Percentiles rank a stretch among this genome's conserved stretches.
Conservation (phyloP, 30 jellyfish, hydroid and myxozoan species). For the Pelagia noctiluca region DNA sequence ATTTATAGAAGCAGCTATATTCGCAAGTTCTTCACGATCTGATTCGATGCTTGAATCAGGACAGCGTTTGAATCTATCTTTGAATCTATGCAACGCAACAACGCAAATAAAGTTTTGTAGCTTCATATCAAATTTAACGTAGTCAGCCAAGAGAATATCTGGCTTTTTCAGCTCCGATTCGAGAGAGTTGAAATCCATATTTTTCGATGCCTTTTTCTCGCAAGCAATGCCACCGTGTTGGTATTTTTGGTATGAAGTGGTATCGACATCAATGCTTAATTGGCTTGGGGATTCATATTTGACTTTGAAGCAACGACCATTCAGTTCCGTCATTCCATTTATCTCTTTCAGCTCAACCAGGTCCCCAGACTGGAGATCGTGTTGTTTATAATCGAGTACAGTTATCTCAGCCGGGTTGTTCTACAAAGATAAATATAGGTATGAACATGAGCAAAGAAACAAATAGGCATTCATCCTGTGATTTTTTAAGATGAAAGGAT, state of each 20-base stretch:
- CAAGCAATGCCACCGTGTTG: conserved; percentile 83
- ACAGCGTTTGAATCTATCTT: neutral
- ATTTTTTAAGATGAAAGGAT: no score
- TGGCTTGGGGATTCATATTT: conserved; percentile 56
- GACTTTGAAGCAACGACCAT: conserved; percentile 48
- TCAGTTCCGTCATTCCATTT: conserved; percentile 84
- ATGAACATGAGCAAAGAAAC: no score
- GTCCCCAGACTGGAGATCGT: conserved; percentile 74
- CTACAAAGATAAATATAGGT: no score
- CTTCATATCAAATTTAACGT: conserved; percentile 55
- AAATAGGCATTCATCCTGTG: no score
- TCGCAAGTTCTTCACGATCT: conserved; percentile 14
- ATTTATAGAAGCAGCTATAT: conserved; percentile 15
- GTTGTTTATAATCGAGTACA: conserved; percentile 72
- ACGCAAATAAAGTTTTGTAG: conserved; percentile 15
- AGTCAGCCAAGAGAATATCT: conserved; percentile 63
- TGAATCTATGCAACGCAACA: conserved; percentile 51
- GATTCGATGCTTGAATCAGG: neutral
- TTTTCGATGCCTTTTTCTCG: conserved; percentile 50
- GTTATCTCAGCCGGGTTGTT: conserved; percentile 73
- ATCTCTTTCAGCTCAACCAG: conserved; percentile 61
- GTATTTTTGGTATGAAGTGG: conserved; percentile 59
- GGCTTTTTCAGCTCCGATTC: conserved; percentile 71
- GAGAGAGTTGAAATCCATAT: conserved; percentile 46
- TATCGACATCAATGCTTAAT: conserved; percentile 69